phyloP scores from a whole-genome alignment of 2,888 invertebrate genomes.

The Lasioglossum lativentre region DNA sequence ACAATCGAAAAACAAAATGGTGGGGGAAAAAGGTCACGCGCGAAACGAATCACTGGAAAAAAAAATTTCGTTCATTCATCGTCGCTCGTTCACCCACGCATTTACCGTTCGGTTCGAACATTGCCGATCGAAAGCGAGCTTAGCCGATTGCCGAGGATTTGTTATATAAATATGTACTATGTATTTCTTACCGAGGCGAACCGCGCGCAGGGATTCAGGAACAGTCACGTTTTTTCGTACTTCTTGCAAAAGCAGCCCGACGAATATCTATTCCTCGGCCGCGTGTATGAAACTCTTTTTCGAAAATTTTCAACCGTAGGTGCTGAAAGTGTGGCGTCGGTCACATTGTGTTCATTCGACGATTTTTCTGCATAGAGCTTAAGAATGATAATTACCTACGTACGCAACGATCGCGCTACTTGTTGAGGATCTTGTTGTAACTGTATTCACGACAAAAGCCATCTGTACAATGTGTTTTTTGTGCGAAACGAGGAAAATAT shows the following conservation, averaged over 20 bases:
- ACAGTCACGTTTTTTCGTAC: constrained; percentile 35
- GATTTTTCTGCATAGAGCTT: constrained; percentile 67
- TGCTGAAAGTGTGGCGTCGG: constrained; percentile 48
- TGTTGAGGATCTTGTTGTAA: constrained; percentile 53
- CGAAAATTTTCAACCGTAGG: constrained; percentile 37
- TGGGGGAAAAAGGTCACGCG: too few species aligned
- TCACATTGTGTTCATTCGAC: constrained; percentile 71
- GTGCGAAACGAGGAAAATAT: constrained; percentile 54
- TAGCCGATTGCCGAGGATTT: not conserved
- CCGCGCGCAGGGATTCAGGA: constrained; percentile 30
- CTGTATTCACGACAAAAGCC: constrained; percentile 19
- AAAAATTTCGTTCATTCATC: not conserved
- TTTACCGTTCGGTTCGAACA: not conserved
- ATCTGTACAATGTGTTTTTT: constrained; percentile 46
- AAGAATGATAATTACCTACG: constrained; percentile 47
- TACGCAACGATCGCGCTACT: constrained; percentile 50
- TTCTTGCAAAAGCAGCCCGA: constrained; percentile 39
- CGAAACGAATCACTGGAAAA: not conserved
- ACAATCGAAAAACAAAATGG: not conserved
- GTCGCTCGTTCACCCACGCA: not conserved
- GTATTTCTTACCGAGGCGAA: not conserved
- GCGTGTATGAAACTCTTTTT: constrained; percentile 35
- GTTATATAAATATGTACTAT: too few species aligned
- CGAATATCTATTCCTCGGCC: constrained; percentile 31
- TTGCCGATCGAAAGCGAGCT: not conserved